Conservation (phyloP, 2,113 vertebrate species). For the Chrysemys picta region DNA sequence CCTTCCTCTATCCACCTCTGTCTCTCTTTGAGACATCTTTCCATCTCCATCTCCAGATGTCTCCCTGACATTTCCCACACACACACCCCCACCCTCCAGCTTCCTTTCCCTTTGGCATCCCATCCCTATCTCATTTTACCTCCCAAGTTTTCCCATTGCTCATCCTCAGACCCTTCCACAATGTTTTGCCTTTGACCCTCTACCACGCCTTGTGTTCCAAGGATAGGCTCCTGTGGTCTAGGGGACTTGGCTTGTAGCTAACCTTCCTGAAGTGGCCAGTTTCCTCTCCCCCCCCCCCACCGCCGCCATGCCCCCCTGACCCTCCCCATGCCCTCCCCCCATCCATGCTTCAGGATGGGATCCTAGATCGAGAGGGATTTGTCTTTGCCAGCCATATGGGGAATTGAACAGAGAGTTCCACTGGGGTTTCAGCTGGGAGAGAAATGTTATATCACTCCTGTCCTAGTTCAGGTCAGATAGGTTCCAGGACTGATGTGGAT, state of each 20-base stretch:
- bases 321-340: neutral
- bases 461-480: neutral
- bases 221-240: neutral
- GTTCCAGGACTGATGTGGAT: neutral
- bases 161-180: neutral
- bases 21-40: neutral
- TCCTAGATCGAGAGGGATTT: neutral
- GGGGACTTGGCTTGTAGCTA: neutral
- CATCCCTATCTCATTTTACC: neutral
- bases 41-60: neutral
- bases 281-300: no score
- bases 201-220: neutral
- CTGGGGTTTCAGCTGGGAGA: neutral
- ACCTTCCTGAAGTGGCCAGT: neutral
- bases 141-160: neutral
- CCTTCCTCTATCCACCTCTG: neutral
- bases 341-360: neutral
- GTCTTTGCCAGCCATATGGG: neutral
- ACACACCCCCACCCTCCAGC: neutral
- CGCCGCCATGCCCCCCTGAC: no score
- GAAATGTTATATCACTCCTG: neutral
- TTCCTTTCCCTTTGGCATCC: neutral
- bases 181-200: neutral
- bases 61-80: neutral
- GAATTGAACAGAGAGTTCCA: neutral